Evolutionary conservation across 2,113 vertebrate species (phyloP), one percentile per base, ranked within the genome.

Genomic region (Atrichornis clamosus): DNA sequence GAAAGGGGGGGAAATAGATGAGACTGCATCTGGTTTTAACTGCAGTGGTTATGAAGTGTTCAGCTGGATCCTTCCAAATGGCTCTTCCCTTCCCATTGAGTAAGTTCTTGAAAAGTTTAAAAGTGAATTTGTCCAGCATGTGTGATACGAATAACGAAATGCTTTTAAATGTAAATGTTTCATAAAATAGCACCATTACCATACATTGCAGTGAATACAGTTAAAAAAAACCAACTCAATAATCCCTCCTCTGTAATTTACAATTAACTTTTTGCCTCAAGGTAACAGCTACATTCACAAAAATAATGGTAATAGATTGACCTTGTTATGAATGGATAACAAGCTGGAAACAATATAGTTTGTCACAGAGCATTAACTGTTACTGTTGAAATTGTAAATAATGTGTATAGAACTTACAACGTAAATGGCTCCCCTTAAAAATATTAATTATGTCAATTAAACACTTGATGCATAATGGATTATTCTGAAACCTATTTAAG

Each of bases 181-280:
- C 56, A 79, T 75, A 76, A 84, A 95, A 69, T 44, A 70, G 59
- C 86, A 90, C 69, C 27, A 74, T 92, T 93, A 91, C 84, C 81
- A 86, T 92, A 72, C 64, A 50, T 81, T 91, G 80, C 69, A 73
- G 79, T 86, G 85, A 94, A 90, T 92, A 96, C 52, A 90, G 90
- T 87, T 82, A 65, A 84, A 92, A 92, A 93, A 83, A 18, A 0
- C 63, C 63, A 81, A 46, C 89, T 90, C 91, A 78, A 67, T 91
- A 93, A 95, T 93, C 82, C 90, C 78, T 75, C 75, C 95, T 88
- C 95, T 90, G 94, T 96, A 97, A 97, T 97, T 97, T 97, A 97
- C 92, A 97, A 97, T 97, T 97, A 97, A 97, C 96, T 96, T 97
- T 95, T 96, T 94, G 97, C 97, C 97, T 97, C 95, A 96, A 97